phyloP scores from a whole-genome alignment of 1,140 invertebrate genomes.

The Drosophila nikananu region DNA sequence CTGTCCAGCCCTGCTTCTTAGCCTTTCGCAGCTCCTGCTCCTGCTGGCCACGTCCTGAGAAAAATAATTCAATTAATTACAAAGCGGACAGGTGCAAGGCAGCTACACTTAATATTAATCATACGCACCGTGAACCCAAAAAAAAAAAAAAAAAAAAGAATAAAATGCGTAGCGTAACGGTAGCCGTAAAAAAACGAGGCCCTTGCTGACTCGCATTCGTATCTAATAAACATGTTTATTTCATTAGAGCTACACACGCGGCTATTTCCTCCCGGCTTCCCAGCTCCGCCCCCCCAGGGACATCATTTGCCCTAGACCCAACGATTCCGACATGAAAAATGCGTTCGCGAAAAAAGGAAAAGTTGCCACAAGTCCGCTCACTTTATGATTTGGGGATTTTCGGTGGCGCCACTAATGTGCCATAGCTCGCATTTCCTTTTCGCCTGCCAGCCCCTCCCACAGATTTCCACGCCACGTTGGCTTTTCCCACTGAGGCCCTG shows the following conservation, averaged over 20 bases:
- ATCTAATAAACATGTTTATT: constrained; percentile 84
- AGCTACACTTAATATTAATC: constrained; percentile 76
- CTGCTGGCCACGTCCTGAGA: constrained; percentile 65
- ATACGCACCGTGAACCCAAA: constrained; percentile 55
- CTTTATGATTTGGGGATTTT: constrained; percentile 81
- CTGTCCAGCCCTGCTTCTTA: constrained; percentile 2
- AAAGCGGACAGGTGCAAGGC: constrained; percentile 74
- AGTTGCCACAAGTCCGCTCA: constrained; percentile 52
- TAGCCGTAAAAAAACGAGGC: constrained; percentile 14
- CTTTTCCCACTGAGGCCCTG: constrained; percentile 46
- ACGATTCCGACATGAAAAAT: constrained; percentile 80
- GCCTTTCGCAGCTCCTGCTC: constrained; percentile 8
- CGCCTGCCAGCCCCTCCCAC: neutral
- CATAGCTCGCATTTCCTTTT: constrained; percentile 43
- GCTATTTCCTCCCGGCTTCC: constrained; percentile 44
- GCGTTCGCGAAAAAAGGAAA: constrained; percentile 70
- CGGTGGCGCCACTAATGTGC: constrained; percentile 73
- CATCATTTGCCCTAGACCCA: constrained; percentile 71
- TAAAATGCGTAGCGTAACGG: neutral
- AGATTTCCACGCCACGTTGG: constrained; percentile 40
- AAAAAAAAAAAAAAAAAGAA: constrained; percentile 11
- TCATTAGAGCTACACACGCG: constrained; percentile 77
- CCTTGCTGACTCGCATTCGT: constrained; percentile 63
- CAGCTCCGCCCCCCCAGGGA: constrained; percentile 49
- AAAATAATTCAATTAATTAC: constrained; percentile 84